These are phyloP conservation scores for Eremobia ochroleuca DNA, from an alignment of 2,888 invertebrate genomes.

Conservation along the genomic window DNA sequence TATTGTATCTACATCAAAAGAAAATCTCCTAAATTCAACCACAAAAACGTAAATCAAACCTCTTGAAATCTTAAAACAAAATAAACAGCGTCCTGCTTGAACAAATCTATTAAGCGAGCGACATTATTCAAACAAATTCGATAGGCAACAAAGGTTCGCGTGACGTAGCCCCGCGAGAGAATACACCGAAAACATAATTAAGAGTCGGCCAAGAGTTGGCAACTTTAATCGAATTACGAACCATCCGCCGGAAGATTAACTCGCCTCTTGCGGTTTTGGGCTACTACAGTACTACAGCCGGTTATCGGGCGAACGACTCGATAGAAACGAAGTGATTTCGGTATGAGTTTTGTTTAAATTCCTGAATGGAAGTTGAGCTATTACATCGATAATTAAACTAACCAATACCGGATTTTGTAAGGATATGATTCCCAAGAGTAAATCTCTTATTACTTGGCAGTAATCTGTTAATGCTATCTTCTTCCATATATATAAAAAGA, in stretches of 20 bases:
- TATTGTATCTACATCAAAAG: neutral
- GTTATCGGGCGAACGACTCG: constrained; percentile 46
- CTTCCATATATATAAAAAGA: no score
- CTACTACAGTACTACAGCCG: constrained; percentile 43
- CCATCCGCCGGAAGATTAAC: constrained; percentile 74
- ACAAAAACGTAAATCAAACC: neutral
- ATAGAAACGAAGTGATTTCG: constrained; percentile 39
- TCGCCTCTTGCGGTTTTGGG: constrained; percentile 72
- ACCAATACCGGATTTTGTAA: neutral
- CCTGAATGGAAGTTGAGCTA: neutral
- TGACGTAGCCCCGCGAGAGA: constrained; percentile 67
- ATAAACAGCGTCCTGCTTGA: constrained; percentile 37
- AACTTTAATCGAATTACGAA: constrained; percentile 84
- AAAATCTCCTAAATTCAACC: constrained; percentile 1
- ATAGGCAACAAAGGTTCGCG: constrained; percentile 67
- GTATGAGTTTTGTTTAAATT: constrained; percentile 26
- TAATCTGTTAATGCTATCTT: no score
- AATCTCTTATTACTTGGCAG: neutral
- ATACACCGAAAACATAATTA: constrained; percentile 76
- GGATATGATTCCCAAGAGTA: neutral
- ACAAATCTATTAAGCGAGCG: constrained; percentile 60
- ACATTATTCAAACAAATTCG: constrained; percentile 66
- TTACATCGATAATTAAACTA: neutral
- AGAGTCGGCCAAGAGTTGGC: constrained; percentile 76
- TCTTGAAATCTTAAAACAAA: constrained; percentile 34